Evolutionary conservation across 2,888 invertebrate species (phyloP).

Genomic region (Hemithea aestivaria): DNA sequence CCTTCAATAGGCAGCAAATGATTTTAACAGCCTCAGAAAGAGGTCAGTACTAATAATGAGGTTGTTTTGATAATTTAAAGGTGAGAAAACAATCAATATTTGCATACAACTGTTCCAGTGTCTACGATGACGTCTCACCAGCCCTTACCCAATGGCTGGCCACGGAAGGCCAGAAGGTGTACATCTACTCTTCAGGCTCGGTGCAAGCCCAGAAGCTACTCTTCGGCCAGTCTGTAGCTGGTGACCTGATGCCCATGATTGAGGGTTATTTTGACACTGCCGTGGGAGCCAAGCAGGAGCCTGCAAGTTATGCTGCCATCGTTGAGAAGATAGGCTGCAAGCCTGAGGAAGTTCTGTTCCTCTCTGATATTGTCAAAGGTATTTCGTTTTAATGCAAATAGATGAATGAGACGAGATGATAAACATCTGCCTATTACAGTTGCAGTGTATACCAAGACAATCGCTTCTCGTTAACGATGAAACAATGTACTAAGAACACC

Average conservation of each 20-base stretch:
- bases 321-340: constrained; percentile 81
- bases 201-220: constrained; percentile 93
- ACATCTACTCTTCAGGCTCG: constrained; percentile 95
- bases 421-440: too few relatives aligned
- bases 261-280: constrained; percentile 92
- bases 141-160: constrained; percentile 86
- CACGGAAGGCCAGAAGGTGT: constrained; percentile 83
- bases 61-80: too few relatives aligned
- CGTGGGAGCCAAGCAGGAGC: constrained; percentile 89
- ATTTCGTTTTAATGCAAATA: constrained; percentile 8
- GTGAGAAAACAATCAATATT: too few relatives aligned
- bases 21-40: too few relatives aligned
- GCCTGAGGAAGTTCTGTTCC: constrained; percentile 86
- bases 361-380: constrained; percentile 93
- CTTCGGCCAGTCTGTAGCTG: constrained; percentile 86
- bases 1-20: too few relatives aligned
- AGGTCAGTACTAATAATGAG: too few relatives aligned
- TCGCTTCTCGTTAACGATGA: too few relatives aligned
- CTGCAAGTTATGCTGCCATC: constrained; percentile 88
- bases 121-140: constrained; percentile 90
- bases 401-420: too few relatives aligned
- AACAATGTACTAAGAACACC: too few relatives aligned
- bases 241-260: constrained; percentile 86
- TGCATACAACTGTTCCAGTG: constrained; percentile 85
- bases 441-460: too few relatives aligned